Percentiles rank a stretch among this genome's conserved stretches.
Evolutionary conservation across 2,113 vertebrate species (phyloP).

Genomic region (Silurus asotus): DNA sequence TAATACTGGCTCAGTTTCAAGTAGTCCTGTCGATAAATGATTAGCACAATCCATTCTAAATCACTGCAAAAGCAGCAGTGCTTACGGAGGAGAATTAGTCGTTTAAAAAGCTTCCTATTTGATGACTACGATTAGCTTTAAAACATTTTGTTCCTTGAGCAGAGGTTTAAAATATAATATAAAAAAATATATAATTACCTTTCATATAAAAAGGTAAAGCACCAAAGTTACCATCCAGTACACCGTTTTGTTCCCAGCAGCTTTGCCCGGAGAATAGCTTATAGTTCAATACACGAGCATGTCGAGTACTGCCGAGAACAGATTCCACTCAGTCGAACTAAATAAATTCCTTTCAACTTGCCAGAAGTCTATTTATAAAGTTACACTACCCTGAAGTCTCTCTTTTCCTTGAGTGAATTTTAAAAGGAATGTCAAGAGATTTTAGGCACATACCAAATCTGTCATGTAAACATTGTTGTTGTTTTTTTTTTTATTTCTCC

Average conservation of each 20-base stretch:
- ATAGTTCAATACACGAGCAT: conserved; percentile 37
- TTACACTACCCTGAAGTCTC: conserved; percentile 45
- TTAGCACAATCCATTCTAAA: conserved; percentile 29
- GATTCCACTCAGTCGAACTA: conserved; percentile 23
- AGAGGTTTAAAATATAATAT: neutral
- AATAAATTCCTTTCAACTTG: conserved; percentile 25
- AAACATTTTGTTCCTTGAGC: conserved; percentile 47
- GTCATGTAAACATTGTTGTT: conserved; percentile 57
- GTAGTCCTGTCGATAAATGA: conserved; percentile 23
- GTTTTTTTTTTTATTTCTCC: conserved; percentile 2
- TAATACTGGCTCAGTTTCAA: conserved; percentile 46
- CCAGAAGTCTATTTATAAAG: conserved; percentile 28
- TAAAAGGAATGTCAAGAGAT: conserved; percentile 62
- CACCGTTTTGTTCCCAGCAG: conserved; percentile 42
- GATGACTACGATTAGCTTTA: conserved; percentile 7
- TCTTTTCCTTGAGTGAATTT: conserved; percentile 43
- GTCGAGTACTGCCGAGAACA: conserved; percentile 38
- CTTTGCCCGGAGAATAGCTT: conserved; percentile 43
- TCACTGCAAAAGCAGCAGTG: conserved; percentile 17
- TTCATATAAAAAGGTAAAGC: conserved; percentile 55
- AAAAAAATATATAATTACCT: conserved; percentile 39
- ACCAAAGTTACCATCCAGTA: conserved; percentile 47
- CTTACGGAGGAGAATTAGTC: conserved; percentile 8
- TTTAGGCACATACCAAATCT: conserved; percentile 60
- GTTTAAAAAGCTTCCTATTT: conserved; percentile 23